Conservation (phyloP, 1,140 invertebrate genomes). For the Aphelinus certus region DNA sequence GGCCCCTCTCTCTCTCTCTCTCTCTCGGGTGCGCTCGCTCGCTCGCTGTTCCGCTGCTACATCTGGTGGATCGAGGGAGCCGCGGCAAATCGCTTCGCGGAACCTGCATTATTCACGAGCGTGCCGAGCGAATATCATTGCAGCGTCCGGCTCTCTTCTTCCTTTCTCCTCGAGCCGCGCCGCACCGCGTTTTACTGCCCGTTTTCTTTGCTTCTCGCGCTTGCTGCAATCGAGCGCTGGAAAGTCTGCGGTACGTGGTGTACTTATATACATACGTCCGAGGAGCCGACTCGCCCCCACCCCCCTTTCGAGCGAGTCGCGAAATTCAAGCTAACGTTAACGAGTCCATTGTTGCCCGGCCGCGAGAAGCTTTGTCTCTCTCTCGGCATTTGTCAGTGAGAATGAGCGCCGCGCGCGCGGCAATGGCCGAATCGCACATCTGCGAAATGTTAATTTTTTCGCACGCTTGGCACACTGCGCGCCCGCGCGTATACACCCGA, state of each 20-base stretch:
- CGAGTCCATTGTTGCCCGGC: constrained; percentile 5
- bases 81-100: constrained; percentile 4
- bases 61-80: too few relatives aligned
- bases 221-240: constrained; percentile 10
- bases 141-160: constrained; percentile 2
- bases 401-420: background rate
- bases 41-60: too few relatives aligned
- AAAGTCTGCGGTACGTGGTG: background rate
- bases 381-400: constrained; percentile 6
- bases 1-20: background rate
- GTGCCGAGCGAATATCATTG: constrained; percentile 1
- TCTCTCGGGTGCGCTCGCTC: too few relatives aligned
- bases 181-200: constrained; percentile 8
- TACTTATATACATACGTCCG: background rate
- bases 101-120: constrained; percentile 10
- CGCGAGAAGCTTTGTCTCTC: background rate
- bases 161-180: background rate
- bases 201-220: background rate
- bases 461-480: background rate
- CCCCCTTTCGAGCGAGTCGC: background rate
- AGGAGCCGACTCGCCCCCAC: background rate
- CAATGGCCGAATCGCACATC: background rate
- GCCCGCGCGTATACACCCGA: too few relatives aligned
- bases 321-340: constrained; percentile 18
- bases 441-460: constrained; percentile 26